Base-by-base conservation (phyloP, 1,140 invertebrate species). In the Lineus longissimus region DNA sequence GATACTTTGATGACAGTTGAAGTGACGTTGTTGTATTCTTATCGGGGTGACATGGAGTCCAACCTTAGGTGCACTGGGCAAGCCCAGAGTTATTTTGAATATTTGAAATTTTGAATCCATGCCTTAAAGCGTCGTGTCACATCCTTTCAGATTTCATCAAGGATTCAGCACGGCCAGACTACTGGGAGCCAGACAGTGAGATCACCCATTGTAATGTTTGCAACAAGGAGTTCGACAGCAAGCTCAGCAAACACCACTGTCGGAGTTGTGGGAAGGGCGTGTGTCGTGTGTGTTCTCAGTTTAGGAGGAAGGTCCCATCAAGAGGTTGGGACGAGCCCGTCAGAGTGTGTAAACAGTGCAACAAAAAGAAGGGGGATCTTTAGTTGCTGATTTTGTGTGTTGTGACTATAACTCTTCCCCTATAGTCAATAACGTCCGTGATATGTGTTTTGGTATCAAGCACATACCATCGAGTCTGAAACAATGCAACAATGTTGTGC, bases 161-260 rank as follows among this genome's bases (percentile, higher is more conserved):
- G 77, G 90, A 91, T 67, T 86, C 86, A 1, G 90, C 87, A n/a
- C 81, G 90, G 45, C 91, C 91, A 2, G 81, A 85, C 1, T 93
- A 93, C 75, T 93, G 91, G 91, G 85, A 89, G 31, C 89, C 90
- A 0, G 91, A 93, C 78, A 84, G 85, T 0, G 85, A 90, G 70
- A 85, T 89, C 17, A 84, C 79, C 2, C 76, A 82, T 31, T 93
- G 91, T 75, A 83, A 77, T 61, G 84, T 90, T 0, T 93, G 91
- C 76, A 74, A 86, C 1, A 71, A 74, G 15, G 70, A 78, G 15
- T 90, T 90, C 76, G 85, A 83, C 1, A 74, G 79, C 1, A 82
- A 84, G 66, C 75, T 86, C 19, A 65, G 82, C 1, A 82, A 89
- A 11, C 91, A 93, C 76, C 91, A 93, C 75, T 93, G 91, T 73